These are phyloP conservation scores for Eutolmus rufibarbis DNA, from an alignment of 2,888 invertebrate genomes.

Conservation along the genomic window DNA sequence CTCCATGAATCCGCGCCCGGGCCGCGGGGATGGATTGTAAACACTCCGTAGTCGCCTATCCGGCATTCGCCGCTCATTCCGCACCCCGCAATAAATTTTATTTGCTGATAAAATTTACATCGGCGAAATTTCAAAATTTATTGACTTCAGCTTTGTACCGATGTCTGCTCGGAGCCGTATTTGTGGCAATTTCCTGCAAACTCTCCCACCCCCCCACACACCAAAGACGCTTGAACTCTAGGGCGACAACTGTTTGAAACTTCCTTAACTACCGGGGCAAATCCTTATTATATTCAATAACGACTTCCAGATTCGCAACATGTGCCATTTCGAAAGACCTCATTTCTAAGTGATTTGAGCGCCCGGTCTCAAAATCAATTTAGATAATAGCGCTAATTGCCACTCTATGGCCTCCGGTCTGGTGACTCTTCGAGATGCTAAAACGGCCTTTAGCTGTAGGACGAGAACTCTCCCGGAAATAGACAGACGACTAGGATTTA, in stretches of 20 bases:
- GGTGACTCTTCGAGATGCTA: not conserved
- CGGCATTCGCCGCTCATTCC: not conserved
- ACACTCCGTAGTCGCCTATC: constrained; percentile 6
- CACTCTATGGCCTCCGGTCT: not conserved
- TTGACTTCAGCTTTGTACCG: constrained; percentile 4
- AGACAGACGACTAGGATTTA: not conserved
- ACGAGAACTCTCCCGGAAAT: not conserved
- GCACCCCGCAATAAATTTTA: constrained; percentile 14
- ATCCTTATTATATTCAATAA: not conserved
- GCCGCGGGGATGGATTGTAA: constrained; percentile 7
- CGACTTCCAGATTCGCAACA: not conserved
- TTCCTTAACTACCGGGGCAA: not conserved
- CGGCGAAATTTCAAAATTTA: constrained; percentile 22
- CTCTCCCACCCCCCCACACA: not conserved
- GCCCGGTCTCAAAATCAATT: not conserved
- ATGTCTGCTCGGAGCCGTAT: not conserved
- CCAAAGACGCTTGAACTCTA: not conserved
- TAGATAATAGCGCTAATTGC: not conserved
- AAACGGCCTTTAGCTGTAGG: not conserved
- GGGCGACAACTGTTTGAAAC: not conserved
- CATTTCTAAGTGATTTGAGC: not conserved
- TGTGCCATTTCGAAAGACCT: not conserved
- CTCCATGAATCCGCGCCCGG: not conserved
- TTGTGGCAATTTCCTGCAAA: constrained; percentile 6
- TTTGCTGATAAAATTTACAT: constrained; percentile 34